Base-by-base conservation (phyloP, 2,888 invertebrate genomes). In the Deilephila elpenor region DNA sequence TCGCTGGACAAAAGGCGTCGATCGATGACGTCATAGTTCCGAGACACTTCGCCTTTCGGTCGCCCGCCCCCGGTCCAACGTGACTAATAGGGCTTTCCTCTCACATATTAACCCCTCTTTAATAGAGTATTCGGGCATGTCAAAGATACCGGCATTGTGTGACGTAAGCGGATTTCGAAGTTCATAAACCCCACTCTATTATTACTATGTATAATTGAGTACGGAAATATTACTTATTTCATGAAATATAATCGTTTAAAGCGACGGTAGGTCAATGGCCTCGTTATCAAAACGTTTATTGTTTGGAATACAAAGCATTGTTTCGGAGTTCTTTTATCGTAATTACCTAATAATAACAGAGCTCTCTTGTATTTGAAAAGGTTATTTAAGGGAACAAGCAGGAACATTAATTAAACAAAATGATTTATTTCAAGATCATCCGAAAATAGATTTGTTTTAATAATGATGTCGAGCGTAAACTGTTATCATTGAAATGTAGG, bases 1-100 rank as follows among this genome's bases (percentile, higher is more conserved):
- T 51, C 44, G 25, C 17, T 29, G 67, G 67, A 51, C 67, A 67
- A 67, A 67, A 67, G 67, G 17, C 67, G 67, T 44, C 67, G 67
- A 51, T 67, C 25, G 25, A 67, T 67, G 67, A 67, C 67, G 67
- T 67, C 51, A 67, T 25, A 51, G 67, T 51, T 67, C 25, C 51
- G 67, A 51, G 25, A 67, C 44, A 64, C 20, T 44, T 64, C 64
- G 64, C 64, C 67, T 51, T 25, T 67, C 44, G 51, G 67, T 51
- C 67, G 67, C 67, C 67, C 37, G 34, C 5, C 67, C 20, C 67
- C 44, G 44, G 20, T 44, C 51, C 25, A 51, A 67, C 67, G 44
- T 67, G 67, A 67, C 67, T 67, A 67, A 67, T 67, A 67, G 67
- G 44, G 25, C 51, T 51, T 67, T 67, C 44, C 67, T 67, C 67